Evolutionary conservation across 2,113 vertebrate genomes (phyloP).

Genomic region (Nothocercus nigrocapillus): DNA sequence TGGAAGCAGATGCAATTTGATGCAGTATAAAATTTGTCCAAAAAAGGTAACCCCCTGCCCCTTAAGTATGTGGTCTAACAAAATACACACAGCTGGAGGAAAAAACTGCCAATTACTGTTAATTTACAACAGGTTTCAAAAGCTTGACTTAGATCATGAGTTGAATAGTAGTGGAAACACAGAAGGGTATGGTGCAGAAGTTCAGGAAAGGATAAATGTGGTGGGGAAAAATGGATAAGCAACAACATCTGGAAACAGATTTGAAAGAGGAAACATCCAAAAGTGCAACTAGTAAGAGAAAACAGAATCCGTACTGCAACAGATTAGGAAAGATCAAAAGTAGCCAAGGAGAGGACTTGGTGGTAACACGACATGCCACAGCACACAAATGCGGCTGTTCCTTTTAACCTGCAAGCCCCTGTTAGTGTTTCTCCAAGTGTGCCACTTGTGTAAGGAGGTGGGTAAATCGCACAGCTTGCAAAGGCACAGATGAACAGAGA

Average conservation of each 20-base stretch:
- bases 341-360: slow-evolving; percentile 14
- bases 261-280: slow-evolving; percentile 64
- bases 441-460: neutral
- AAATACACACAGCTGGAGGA: slow-evolving; percentile 41
- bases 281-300: slow-evolving; percentile 57
- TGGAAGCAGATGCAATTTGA: slow-evolving; percentile 7
- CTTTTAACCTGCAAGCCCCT: slow-evolving; percentile 24
- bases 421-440: neutral
- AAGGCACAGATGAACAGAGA: neutral
- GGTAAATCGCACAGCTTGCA: neutral
- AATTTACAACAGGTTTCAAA: slow-evolving; percentile 63
- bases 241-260: slow-evolving; percentile 72
- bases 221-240: slow-evolving; percentile 50
- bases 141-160: slow-evolving; percentile 14
- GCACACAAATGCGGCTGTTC: neutral
- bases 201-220: slow-evolving; percentile 64
- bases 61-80: slow-evolving; percentile 36
- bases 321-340: slow-evolving; percentile 50
- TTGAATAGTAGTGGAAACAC: neutral
- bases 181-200: slow-evolving; percentile 25
- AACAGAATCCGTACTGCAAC: slow-evolving; percentile 50
- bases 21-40: slow-evolving; percentile 15
- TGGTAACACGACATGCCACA: neutral
- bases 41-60: neutral
- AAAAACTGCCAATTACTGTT: slow-evolving; percentile 51